A percentile compares a stretch with the other conserved stretches of the same genome.
Conservation (phyloP, 1,140 invertebrate genomes). For the Sitobion miscanthi region DNA sequence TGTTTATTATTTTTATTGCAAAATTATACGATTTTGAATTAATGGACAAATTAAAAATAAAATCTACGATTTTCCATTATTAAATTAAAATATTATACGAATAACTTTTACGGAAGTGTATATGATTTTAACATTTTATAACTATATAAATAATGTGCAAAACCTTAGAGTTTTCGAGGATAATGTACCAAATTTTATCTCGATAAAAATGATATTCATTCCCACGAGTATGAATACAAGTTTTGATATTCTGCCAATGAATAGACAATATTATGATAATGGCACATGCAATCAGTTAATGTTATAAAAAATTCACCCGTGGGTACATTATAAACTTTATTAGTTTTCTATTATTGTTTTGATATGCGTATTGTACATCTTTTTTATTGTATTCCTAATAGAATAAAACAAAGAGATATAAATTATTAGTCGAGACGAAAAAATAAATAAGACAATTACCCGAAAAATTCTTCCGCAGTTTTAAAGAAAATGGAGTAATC, state of each 20-base stretch:
- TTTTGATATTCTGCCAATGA: neutral
- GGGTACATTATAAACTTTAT: neutral
- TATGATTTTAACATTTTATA: neutral
- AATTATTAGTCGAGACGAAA: neutral
- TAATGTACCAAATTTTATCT: neutral
- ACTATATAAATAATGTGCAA: slow-evolving; percentile 1
- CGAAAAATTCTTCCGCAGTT: neutral
- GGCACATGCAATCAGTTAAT: neutral
- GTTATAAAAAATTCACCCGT: neutral
- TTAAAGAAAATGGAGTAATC: neutral
- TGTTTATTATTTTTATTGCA: neutral
- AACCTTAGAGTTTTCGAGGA: neutral
- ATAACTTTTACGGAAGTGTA: neutral
- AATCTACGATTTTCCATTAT: neutral
- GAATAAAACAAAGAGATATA: neutral
- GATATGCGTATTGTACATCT: neutral
- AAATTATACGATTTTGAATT: neutral
- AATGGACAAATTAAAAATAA: neutral
- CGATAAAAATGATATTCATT: neutral
- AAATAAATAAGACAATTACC: neutral
- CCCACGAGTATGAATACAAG: slow-evolving; percentile 1
- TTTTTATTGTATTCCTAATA: neutral
- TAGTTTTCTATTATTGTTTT: neutral
- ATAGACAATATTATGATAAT: slow-evolving; percentile 4
- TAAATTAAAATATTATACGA: neutral